Conservation (phyloP, 2,797 vertebrate genomes). For the Acanthurus leucopareius region DNA sequence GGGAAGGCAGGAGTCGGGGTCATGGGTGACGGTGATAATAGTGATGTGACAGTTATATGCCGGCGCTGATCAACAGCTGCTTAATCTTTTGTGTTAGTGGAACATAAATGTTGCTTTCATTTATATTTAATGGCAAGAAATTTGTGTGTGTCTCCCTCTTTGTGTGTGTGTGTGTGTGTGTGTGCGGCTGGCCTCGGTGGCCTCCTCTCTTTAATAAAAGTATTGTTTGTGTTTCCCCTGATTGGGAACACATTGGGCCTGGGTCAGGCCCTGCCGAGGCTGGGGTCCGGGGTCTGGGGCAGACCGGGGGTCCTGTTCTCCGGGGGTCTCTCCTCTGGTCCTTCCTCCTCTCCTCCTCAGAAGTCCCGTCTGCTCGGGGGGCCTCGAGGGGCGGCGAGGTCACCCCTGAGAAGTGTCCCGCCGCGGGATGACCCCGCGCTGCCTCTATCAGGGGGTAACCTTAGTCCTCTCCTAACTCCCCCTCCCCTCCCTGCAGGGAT, state of each 20-base stretch:
- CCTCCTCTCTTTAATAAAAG: constrained; percentile 92
- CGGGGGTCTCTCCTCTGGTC: constrained; percentile 85
- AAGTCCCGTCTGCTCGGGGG: constrained; percentile 92
- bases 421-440: constrained; percentile 90
- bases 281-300: constrained; percentile 80
- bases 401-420: constrained; percentile 90
- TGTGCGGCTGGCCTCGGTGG: constrained; percentile 35
- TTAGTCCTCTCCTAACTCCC: constrained; percentile 86
- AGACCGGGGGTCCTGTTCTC: constrained; percentile 90
- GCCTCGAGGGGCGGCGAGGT: constrained; percentile 77
- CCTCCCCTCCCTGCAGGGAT: constrained; percentile 78
- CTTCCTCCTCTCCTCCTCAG: constrained; percentile 92
- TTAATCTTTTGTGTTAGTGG: constrained; percentile 37
- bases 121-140: constrained; percentile 16
- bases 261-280: constrained; percentile 71
- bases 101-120: constrained; percentile 13
- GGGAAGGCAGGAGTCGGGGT: constrained; percentile 60
- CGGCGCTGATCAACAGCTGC: constrained; percentile 43
- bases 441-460: constrained; percentile 91
- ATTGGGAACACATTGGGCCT: constrained; percentile 96
- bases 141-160: background rate
- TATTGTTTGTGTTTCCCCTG: constrained; percentile 95
- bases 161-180: constrained; percentile 30
- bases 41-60: constrained; percentile 56
- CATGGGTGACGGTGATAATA: constrained; percentile 67